Evolutionary conservation across 1,140 invertebrate genomes (phyloP).

Genomic region (Lineus longissimus): DNA sequence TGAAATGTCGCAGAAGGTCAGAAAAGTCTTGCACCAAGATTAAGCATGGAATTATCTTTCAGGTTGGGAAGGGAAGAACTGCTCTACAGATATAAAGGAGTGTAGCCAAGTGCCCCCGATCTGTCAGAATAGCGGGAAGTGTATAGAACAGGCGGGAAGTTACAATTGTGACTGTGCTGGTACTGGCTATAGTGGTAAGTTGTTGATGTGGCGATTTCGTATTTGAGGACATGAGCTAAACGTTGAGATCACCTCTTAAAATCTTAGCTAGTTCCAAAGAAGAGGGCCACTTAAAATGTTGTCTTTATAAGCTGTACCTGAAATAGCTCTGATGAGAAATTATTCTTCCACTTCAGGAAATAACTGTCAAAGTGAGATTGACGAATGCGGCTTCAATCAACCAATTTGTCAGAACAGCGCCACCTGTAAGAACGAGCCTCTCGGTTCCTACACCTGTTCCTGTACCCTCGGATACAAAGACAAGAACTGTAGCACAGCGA

Average conservation of each 20-base stretch:
- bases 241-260: not conserved
- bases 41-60: conserved; percentile 2
- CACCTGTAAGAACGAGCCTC: conserved; percentile 64
- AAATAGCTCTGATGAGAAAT: too few species aligned
- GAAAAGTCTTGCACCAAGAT: too few species aligned
- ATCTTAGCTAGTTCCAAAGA: not conserved
- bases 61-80: conserved; percentile 16
- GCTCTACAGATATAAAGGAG: conserved; percentile 15
- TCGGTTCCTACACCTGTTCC: conserved; percentile 66
- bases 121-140: not conserved
- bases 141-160: not conserved
- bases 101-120: conserved; percentile 3
- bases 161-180: conserved; percentile 1
- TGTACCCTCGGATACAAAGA: conserved; percentile 65
- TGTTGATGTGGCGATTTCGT: not conserved
- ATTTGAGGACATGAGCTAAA: not conserved
- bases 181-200: conserved; percentile 1
- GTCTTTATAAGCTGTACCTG: too few species aligned
- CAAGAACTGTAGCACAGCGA: conserved; percentile 30
- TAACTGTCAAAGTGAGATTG: conserved; percentile 10
- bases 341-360: conserved; percentile 5
- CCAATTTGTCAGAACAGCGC: conserved; percentile 67
- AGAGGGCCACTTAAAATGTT: too few species aligned
- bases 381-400: not conserved
- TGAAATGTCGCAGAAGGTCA: too few species aligned